phyloP scores from a whole-genome alignment of 2,113 vertebrate genomes.

The Pagrus major region DNA sequence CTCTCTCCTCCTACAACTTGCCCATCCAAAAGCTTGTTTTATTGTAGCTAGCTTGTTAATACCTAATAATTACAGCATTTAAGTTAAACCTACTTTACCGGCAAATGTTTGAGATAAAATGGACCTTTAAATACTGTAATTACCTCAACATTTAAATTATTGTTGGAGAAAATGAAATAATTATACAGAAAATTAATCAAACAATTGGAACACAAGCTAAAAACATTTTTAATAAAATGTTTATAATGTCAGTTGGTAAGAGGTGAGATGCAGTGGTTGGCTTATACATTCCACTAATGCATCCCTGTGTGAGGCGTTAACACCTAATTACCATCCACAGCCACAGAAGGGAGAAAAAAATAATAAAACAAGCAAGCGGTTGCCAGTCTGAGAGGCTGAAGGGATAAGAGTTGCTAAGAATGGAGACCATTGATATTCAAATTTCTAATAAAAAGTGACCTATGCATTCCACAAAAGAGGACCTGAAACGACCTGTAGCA shows the following conservation, averaged over 20 bases:
- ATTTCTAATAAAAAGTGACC: constrained; percentile 38
- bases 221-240: not conserved
- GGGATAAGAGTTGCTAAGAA: constrained; percentile 6
- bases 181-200: not conserved
- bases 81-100: not conserved
- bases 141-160: not conserved
- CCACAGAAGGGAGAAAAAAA: not conserved
- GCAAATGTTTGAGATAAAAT: not conserved
- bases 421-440: constrained; percentile 40
- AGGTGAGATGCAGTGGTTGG: not conserved
- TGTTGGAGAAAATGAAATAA: not conserved
- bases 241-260: not conserved
- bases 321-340: not conserved
- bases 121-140: not conserved
- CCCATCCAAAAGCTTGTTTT: not conserved
- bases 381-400: not conserved
- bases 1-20: not conserved
- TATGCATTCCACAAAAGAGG: constrained; percentile 34
- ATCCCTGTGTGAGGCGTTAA: not conserved
- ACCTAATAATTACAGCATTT: no score
- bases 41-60: not conserved
- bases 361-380: not conserved
- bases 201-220: not conserved
- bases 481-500: not conserved
- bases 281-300: not conserved